Evolutionary conservation across 37 sponge, comb jelly and placozoan species (phyloP), one percentile per base, ranked within the genome.

Genomic region (Halichondria panicea): DNA sequence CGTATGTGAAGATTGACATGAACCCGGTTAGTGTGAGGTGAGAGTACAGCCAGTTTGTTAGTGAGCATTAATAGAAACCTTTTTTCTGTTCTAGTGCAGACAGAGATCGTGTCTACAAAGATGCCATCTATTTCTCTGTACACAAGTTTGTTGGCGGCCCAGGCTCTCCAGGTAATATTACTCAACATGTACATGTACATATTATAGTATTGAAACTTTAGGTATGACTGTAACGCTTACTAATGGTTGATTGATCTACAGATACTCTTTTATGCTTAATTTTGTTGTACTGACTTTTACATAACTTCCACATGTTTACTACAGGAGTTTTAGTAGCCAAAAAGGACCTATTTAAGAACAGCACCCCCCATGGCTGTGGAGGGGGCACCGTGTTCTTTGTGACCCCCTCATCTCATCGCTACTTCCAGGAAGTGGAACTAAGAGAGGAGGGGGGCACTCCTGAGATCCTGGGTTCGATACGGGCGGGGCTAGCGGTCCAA

Each of bases 91-190:
- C 55, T 48, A 81, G 83, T 63, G 32, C 50, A 18, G 71, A 77
- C n/a, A 81, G 64, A 7, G 66, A 62, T 8, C 31, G 81, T 25
- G 86, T 63, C n/a, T 81, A 83, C 75, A 95, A 95, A 57, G 96
- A 95, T 80, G 96, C 92, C 39, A 64, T 95, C 6, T 92, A 76
- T 55, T 92, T 95, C 64, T 95, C 96, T 25, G 72, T 81, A 7
- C 96, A 95, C 79, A 95, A 95, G 79, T 95, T 95, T 80, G 82
- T 95, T 18, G 96, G 96, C 30, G 96, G 96, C 42, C 84, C 85
- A 28, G 91, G 84, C 43, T 78, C 80, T 62, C 96, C 96, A 70
- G 90, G 86, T 77, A 65, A 21, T n/a, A n/a, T n/a, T n/a, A n/a
- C n/a, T n/a, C n/a, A n/a, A n/a, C n/a, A n/a, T 22, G 8, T 6